These are phyloP conservation scores for Lepeophtheirus salmonis DNA, from an alignment of 1,140 invertebrate species.

Conservation along the genomic window DNA sequence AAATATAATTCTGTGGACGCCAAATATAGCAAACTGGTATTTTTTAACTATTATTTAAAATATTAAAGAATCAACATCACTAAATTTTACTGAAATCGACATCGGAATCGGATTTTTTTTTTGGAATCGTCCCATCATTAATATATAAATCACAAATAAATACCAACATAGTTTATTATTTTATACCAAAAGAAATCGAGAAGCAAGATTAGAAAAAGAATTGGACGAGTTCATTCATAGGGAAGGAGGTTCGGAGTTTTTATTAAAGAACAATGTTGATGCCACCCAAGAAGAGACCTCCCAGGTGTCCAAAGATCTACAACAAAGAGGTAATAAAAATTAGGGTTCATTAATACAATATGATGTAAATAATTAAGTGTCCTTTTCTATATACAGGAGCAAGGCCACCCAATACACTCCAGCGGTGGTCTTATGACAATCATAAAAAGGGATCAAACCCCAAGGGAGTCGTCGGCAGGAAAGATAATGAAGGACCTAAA, in stretches of 20 bases:
- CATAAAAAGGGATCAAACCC: not conserved
- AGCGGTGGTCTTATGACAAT: not conserved
- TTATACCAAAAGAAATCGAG: too few species aligned
- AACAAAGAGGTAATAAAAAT: not conserved
- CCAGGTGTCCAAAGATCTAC: not conserved
- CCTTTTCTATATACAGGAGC: not conserved
- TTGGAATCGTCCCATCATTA: too few species aligned
- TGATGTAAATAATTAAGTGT: not conserved
- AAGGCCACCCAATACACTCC: not conserved
- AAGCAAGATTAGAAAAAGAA: not conserved
- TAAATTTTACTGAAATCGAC: too few species aligned
- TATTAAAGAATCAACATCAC: too few species aligned
- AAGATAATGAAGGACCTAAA: too few species aligned
- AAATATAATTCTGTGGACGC: too few species aligned
- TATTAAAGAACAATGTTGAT: not conserved
- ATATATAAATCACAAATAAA: too few species aligned
- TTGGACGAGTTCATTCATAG: not conserved
- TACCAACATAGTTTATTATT: too few species aligned
- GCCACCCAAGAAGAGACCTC: not conserved
- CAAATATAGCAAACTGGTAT: too few species aligned
- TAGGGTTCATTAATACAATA: not conserved
- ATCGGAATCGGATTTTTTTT: too few species aligned
- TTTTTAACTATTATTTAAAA: too few species aligned
- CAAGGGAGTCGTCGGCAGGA: not conserved
- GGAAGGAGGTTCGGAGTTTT: not conserved